These are phyloP conservation scores for Ctenosaura bakeri DNA, from an alignment of 2,797 vertebrate species.

Conservation along the genomic window DNA sequence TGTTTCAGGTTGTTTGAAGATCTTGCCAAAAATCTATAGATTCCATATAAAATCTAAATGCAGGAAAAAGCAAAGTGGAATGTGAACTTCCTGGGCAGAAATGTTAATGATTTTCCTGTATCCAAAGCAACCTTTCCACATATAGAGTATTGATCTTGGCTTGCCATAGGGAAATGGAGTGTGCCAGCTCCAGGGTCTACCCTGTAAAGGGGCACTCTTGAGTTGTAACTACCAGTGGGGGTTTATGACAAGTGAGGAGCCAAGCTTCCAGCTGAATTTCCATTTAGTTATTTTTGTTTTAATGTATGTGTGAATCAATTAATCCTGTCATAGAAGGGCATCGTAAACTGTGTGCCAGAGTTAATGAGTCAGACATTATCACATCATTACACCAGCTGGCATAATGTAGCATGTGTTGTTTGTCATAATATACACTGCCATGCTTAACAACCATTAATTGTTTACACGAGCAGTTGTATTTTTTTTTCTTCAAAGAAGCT, in stretches of 20 bases:
- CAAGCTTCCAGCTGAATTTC: conserved; percentile 91
- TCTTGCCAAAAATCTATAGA: too few relatives aligned
- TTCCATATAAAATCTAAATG: too few relatives aligned
- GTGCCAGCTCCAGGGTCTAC: conserved; percentile 31
- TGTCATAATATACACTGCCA: conserved; percentile 98
- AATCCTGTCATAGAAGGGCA: conserved; percentile 96
- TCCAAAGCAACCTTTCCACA: background rate
- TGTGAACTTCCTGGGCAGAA: background rate
- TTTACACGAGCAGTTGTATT: conserved; percentile 88
- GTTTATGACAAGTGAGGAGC: conserved; percentile 89
- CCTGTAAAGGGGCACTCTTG: conserved; percentile 26
- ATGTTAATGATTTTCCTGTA: background rate
- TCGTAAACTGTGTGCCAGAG: conserved; percentile 97
- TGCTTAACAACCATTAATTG: conserved; percentile 94
- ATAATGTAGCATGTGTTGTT: conserved; percentile 97
- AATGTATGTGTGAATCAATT: conserved; percentile 99
- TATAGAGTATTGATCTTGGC: background rate
- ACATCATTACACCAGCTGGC: conserved; percentile 99
- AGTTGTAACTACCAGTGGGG: conserved; percentile 77
- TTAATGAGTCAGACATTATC: conserved; percentile 99
- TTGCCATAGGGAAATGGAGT: conserved; percentile 53
- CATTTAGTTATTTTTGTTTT: conserved; percentile 97
- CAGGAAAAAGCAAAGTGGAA: too few relatives aligned
- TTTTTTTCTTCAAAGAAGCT: conserved; percentile 84
- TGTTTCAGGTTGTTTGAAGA: too few relatives aligned